Base-by-base conservation (phyloP, 2,113 vertebrate species). In the Uropsilus gracilis region DNA sequence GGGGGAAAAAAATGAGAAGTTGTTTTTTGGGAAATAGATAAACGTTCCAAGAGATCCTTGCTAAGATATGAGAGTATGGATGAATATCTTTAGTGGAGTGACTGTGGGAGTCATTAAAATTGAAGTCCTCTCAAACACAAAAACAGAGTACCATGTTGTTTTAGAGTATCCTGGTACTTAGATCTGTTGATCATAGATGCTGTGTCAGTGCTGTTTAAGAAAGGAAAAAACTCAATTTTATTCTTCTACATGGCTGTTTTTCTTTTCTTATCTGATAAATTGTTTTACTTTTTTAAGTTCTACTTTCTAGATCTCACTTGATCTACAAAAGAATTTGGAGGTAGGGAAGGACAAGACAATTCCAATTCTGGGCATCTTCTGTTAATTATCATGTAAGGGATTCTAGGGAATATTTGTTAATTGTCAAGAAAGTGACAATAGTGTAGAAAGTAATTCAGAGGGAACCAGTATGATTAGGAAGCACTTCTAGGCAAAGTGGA, bases 371-470 rank as follows among this genome's bases (percentile, higher is more conserved):
- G 34, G 20, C 53, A 30, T 86, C 28, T 13, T 69, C 7, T 48
- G 13, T 73, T 95, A 91, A 71, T 91, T 91, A 75, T 61, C 14
- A 84, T 34, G 66, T 94, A 63, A 63, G 59, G 76, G 16, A 32
- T 89, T 88, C 80, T 91, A 81, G 94, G 26, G 86, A 86, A 78
- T 42, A 81, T 85, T 93, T 77, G n/a, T 50, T 85, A 94, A 69
- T 57, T 96, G 44, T n/a, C 44, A 92, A 90, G 81, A 75, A 94
- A 76, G 71, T 83, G 55, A 82, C 34, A 76, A 1, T 78, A 72
- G 90, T 34, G 63, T 26, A 72, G 30, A 50, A 88, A 59, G 63
- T 73, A 94, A 77, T 96, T 91, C 80, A 61, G 57, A 94, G 71
- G 59, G 42, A 87, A 86, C 53, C 84, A n/a, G 22, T 46, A 26